phyloP scores from a whole-genome alignment of 2,797 vertebrate species.

The Sebastes oblongus region DNA sequence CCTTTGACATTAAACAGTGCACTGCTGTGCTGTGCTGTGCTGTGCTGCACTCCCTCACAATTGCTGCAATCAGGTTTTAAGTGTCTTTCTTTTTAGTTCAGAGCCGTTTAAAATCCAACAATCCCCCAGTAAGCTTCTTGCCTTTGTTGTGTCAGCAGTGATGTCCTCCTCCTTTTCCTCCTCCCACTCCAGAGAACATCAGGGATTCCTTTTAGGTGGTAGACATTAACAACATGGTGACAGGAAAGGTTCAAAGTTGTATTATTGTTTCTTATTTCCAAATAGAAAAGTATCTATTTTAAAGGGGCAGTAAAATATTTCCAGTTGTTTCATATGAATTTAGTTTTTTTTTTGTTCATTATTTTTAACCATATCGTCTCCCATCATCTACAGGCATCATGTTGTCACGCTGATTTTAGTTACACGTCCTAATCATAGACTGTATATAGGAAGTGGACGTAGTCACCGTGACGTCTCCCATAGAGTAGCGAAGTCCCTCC shows the following conservation, averaged over 20 bases:
- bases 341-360: too few species aligned
- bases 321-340: too few species aligned
- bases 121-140: constrained; percentile 55
- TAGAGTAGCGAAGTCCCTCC: too few species aligned
- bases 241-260: too few species aligned
- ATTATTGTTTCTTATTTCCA: too few species aligned
- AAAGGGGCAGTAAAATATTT: too few species aligned
- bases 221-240: background rate
- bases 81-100: constrained; percentile 24
- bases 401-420: background rate
- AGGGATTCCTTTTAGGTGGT: constrained; percentile 4
- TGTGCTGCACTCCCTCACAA: background rate
- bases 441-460: too few species aligned
- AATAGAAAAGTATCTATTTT: too few species aligned
- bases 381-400: too few species aligned
- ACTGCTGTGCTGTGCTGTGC: background rate
- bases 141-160: constrained; percentile 56
- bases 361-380: too few species aligned
- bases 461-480: too few species aligned
- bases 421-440: too few species aligned
- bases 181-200: constrained; percentile 20
- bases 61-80: constrained; percentile 24
- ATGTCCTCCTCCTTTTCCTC: constrained; percentile 27
- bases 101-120: constrained; percentile 49
- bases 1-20: background rate